Evolutionary conservation across 2,888 invertebrate species (phyloP), one percentile per base, ranked within the genome.

Genomic region (Drosophila antonietae): DNA sequence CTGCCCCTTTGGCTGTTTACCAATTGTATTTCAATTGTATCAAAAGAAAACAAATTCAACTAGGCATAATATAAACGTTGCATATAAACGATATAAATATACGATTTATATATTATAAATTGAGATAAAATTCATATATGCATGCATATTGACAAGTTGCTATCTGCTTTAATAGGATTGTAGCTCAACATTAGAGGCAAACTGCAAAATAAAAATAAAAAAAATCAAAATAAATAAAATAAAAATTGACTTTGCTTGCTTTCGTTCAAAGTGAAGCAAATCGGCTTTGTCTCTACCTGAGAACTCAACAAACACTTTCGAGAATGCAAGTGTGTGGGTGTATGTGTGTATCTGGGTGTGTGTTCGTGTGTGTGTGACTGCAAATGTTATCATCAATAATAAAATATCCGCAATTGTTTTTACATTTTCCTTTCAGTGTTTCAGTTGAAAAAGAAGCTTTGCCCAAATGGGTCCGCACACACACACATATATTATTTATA

Each of bases 261-360:
- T 9, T 52, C 39, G 31, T 14, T 8, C 28, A 37, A 52, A 52
- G 39, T 12, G 35, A 35, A 33, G n/a, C 56, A 65, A 68, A 68
- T 65, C 51, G 44, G 67, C 58, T 68, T 68, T 55, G 28, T n/a
- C 20, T 9, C 41, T n/a, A n/a, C 39, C n/a, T 18, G 12, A 41
- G 39, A 55, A 28, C 23, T 55, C 12, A n/a, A 39, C 23, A 28
- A 55, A 35, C 52, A 52, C 33, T 33, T 35, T 35, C 35, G 12
- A n/a, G 28, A 3, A n/a, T 28, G 28, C n/a, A n/a, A 9, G 20
- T 35, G 52, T 51, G 18, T 10, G 33, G 18, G 51, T 5, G 33
- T 20, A 18, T 2, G 3, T 28, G 28, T 5, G 23, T 23, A 23
- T 23, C 23, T 23, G 23, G 23, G 23, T 53, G 20, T 6, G n/a